Conservation (phyloP, 2,797 vertebrate genomes). For the Microtus californicus region DNA sequence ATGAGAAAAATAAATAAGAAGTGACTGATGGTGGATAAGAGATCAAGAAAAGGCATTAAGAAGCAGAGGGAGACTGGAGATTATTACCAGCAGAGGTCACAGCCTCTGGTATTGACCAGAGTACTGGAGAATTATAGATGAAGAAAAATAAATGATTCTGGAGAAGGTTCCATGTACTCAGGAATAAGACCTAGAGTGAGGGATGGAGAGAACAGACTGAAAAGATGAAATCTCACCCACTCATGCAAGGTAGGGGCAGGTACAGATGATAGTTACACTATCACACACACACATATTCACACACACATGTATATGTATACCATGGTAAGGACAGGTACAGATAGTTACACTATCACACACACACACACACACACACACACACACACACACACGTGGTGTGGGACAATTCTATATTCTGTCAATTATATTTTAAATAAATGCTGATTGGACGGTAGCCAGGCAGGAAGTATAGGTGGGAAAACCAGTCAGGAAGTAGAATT, state of each 20-base stretch:
- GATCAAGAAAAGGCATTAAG: not conserved
- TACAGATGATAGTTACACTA: not conserved
- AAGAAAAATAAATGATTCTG: not conserved
- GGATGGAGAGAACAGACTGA: not conserved
- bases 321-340: not conserved
- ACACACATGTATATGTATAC: not conserved
- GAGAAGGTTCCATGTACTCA: not conserved
- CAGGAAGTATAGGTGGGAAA: no score
- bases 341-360: not conserved
- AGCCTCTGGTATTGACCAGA: not conserved
- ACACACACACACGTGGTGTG: not conserved
- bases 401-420: no score
- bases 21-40: not conserved
- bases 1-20: not conserved
- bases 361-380: not conserved
- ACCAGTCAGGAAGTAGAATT: no score
- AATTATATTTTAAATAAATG: no score
- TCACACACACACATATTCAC: no score
- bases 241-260: not conserved
- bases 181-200: not conserved
- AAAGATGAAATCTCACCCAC: not conserved
- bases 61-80: not conserved
- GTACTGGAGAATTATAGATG: not conserved
- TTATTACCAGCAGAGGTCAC: not conserved
- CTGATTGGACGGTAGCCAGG: no score